A percentile compares a stretch with the other conserved stretches of the same genome.
phyloP scores from a whole-genome alignment of 2,888 invertebrate genomes.

The Drosophila quinaria region DNA sequence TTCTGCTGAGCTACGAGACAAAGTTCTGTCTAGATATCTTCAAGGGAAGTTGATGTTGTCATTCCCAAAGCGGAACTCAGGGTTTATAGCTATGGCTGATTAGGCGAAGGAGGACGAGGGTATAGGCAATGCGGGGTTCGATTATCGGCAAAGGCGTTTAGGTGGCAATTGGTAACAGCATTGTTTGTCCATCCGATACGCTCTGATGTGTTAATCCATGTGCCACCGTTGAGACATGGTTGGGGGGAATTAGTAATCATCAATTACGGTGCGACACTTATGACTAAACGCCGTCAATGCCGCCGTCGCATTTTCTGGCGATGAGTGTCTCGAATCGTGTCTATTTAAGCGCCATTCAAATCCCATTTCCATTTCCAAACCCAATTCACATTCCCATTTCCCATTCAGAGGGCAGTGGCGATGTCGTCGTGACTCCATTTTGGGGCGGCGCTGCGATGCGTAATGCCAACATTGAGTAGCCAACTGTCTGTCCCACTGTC shows the following conservation, averaged over 20 bases:
- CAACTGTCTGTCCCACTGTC: slow-evolving; percentile 7
- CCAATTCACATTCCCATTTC: slow-evolving; percentile 9
- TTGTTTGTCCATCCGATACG: slow-evolving; percentile 20
- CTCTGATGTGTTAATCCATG: slow-evolving; percentile 18
- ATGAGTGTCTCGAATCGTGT: slow-evolving; percentile 68
- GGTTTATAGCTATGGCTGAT: slow-evolving; percentile 4
- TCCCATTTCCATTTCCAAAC: slow-evolving; percentile 10
- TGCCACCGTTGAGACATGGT: slow-evolving; percentile 24
- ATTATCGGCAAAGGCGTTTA: slow-evolving; percentile 47
- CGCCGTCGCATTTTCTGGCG: slow-evolving; percentile 51
- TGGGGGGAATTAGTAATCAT: slow-evolving; percentile 66
- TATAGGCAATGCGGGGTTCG: background rate
- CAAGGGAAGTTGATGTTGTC: slow-evolving; percentile 35
- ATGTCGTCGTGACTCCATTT: slow-evolving; percentile 73
- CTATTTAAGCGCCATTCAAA: slow-evolving; percentile 45
- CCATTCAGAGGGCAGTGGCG: slow-evolving; percentile 38
- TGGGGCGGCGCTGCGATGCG: slow-evolving; percentile 71
- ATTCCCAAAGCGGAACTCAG: slow-evolving; percentile 34
- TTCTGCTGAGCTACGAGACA: background rate
- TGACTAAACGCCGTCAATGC: slow-evolving; percentile 62
- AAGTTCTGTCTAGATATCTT: slow-evolving; percentile 13
- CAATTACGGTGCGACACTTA: slow-evolving; percentile 69
- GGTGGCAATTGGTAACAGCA: slow-evolving; percentile 44
- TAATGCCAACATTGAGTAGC: slow-evolving; percentile 72
- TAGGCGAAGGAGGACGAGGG: background rate